These are phyloP conservation scores for Bellardia bayeri DNA, from an alignment of 2,888 invertebrate species.

Conservation along the genomic window DNA sequence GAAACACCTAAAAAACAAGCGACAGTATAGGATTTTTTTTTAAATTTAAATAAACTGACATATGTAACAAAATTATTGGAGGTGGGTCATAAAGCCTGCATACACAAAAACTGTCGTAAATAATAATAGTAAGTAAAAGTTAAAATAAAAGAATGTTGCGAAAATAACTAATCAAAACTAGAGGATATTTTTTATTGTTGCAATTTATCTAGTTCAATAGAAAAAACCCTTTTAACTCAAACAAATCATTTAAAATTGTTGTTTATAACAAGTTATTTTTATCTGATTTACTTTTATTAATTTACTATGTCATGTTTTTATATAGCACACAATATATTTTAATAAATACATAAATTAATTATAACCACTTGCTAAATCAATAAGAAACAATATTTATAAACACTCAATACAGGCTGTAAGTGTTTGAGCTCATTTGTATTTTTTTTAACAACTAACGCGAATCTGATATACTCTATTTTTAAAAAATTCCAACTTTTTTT, in stretches of 20 bases:
- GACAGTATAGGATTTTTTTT: not conserved
- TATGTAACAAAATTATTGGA: not conserved
- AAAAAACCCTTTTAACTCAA: no score
- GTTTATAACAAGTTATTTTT: not conserved
- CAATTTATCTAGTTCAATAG: no score
- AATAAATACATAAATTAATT: conserved; percentile 16
- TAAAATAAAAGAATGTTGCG: no score
- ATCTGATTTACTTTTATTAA: conserved; percentile 3
- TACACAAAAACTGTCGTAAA: no score
- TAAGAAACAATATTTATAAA: conserved; percentile 30
- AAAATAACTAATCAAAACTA: no score
- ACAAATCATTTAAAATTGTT: not conserved
- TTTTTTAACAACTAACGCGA: no score
- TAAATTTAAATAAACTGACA: not conserved
- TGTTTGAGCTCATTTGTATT: not conserved
- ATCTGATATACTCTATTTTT: no score
- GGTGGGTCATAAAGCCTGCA: no score
- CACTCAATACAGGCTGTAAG: conserved; percentile 37
- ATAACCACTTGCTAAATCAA: conserved; percentile 35
- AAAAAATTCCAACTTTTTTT: no score
- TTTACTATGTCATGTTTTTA: conserved; percentile 12
- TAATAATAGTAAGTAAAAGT: no score
- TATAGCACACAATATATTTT: not conserved
- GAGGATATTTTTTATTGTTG: no score
- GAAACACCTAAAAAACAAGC: conserved; percentile 39